Base-by-base conservation (phyloP, 2,888 invertebrate species). In the Eumerus sabulonum region DNA sequence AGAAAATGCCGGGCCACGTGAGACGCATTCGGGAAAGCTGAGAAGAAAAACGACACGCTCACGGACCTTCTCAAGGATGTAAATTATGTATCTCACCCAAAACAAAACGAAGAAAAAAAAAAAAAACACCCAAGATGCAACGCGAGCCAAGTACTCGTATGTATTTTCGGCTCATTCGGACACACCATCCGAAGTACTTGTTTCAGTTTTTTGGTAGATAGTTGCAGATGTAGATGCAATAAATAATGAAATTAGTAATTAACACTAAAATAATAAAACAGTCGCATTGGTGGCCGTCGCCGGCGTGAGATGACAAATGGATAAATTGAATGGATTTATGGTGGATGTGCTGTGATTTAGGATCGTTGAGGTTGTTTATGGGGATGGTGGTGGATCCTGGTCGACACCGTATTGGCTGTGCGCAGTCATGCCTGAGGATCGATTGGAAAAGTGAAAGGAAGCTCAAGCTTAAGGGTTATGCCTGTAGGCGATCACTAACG, bases 191-290 rank as follows among this genome's bases (percentile, higher is more conserved):
- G 54, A n/a, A n/a, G n/a, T n/a, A n/a, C n/a, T n/a, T n/a, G n/a
- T n/a, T n/a, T n/a, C n/a, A n/a, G 36, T 51, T 36, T 11, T 48
- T 35, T 12, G 14, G 19, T 47, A 36, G 11, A 19, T 11, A 44
- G 35, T 35, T 18, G 36, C 14, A 35, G 27, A 16, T 45, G 14
- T 44, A 54, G 17, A 40, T 51, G 70, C 76, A 66, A 76, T 76
- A 76, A 81, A 81, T 81, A 76, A 81, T 66, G 45, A 81, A 66
- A 81, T 76, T 71, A 71, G 81, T 76, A 81, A 81, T 81, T 81
- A 81, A 81, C 81, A 76, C 71, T 57, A 62, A 76, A 81, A 81
- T 81, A 70, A 81, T 74, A 70, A 74, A 74, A 81, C 70, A 74
- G 81, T 81, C 64, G 56, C 56, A 47, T 48, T 35, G 76, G 57